Percentiles rank a stretch among this genome's conserved stretches.
Conservation (phyloP, 2,113 vertebrate genomes). For the Reinhardtius hippoglossoides region DNA sequence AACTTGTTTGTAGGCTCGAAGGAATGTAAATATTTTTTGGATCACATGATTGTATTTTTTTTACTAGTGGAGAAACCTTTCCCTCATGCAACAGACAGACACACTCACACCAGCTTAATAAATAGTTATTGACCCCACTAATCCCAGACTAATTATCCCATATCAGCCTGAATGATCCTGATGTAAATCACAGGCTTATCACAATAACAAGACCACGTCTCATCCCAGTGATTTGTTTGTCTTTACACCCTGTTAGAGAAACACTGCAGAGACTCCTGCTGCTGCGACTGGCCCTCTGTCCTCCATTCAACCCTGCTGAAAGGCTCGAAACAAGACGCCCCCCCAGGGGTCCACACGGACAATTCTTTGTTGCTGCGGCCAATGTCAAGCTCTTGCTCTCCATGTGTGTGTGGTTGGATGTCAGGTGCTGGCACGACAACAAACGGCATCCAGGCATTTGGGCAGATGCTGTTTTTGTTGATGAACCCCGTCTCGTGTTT, state of each 20-base stretch:
- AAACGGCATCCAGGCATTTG: conserved; percentile 53
- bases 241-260: conserved; percentile 77
- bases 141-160: conserved; percentile 55
- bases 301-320: conserved; percentile 75
- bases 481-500: conserved; percentile 33
- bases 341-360: conserved; percentile 65
- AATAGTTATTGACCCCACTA: conserved; percentile 30
- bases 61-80: neutral
- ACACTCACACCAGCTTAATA: conserved; percentile 22
- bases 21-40: no score
- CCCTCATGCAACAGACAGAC: neutral
- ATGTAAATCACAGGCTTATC: conserved; percentile 73
- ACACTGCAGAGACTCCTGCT: conserved; percentile 68
- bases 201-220: conserved; percentile 57
- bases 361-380: conserved; percentile 68
- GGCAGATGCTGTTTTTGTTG: conserved; percentile 49
- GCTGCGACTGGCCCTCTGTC: conserved; percentile 64
- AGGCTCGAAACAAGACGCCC: conserved; percentile 60
- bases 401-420: conserved; percentile 49
- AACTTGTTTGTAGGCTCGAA: no score
- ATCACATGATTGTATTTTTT: neutral
- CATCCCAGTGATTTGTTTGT: conserved; percentile 76
- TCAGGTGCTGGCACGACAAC: conserved; percentile 67
- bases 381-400: conserved; percentile 65
- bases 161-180: conserved; percentile 62